A percentile compares a stretch with the other conserved stretches of the same genome.
These are phyloP conservation scores for Todiramphus chloris DNA, from an alignment of 2,113 vertebrate genomes.

Conservation along the genomic window DNA sequence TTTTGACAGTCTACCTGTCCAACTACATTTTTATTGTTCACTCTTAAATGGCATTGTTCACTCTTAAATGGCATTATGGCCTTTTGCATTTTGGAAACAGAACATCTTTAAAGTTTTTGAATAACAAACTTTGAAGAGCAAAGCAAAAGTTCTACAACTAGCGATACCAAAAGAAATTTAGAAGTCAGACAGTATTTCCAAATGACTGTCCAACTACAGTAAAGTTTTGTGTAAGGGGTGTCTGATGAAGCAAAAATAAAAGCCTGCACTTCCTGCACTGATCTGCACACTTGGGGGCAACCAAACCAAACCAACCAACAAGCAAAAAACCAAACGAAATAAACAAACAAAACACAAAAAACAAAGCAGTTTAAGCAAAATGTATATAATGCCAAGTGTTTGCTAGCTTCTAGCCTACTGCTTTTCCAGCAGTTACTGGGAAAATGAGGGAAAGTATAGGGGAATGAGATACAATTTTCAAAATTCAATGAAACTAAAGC, in stretches of 20 bases:
- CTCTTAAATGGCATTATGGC: background rate
- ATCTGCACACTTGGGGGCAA: background rate
- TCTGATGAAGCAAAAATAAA: background rate
- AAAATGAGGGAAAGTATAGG: background rate
- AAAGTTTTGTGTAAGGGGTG: background rate
- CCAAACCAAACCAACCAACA: too few species aligned
- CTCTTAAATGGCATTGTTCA: background rate
- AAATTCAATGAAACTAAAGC: background rate
- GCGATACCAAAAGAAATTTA: background rate
- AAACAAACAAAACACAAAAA: background rate
- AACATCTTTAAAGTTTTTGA: background rate
- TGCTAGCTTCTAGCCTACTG: background rate
- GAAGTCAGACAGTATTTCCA: background rate
- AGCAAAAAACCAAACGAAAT: too few species aligned
- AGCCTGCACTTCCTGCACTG: background rate
- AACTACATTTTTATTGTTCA: background rate
- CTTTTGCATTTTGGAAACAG: background rate
- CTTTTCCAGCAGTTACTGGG: background rate
- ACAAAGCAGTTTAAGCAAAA: background rate
- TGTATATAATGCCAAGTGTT: background rate
- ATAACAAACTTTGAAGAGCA: background rate
- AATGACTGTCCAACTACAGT: background rate
- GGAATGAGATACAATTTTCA: background rate
- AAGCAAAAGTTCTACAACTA: background rate
- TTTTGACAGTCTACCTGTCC: background rate